Base-by-base conservation (phyloP, 2,113 vertebrate genomes). In the Cyphomyrus discorhynchus region DNA sequence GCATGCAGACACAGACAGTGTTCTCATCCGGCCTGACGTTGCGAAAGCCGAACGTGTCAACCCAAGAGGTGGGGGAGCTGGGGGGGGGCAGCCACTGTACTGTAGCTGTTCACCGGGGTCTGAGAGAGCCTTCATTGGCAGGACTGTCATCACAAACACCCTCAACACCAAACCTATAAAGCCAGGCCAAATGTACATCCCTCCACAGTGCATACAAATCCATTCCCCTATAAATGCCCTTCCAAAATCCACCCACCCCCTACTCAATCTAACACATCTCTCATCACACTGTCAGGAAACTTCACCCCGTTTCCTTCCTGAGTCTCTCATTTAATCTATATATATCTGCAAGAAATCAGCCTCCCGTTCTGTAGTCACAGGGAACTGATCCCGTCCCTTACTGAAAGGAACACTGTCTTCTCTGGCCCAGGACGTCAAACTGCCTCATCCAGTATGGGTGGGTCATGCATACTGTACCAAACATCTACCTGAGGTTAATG, bases 1-100 rank as follows among this genome's bases (percentile, higher is more conserved):
- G 50, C 42, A 91, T 2, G 45, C 58, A 86, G 5, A 52, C 5
- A 74, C 39, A 88, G 2, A 70, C 24, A 27, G 24, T 9, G 56
- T n/a, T 45, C 88, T 31, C 24, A 45, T 50, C 42, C 10, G 97
- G 95, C 96, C 96, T 92, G 90, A 94, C 94, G 15, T 97, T 94
- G 74, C 97, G 95, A 88, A 96, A 93, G 2, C 97, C 97, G 19
- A 94, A 56, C 95, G 95, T 95, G 94, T 58, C 96, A 94, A 87
- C 97, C 97, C 6, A 97, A 94, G 47, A 98, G 93, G 89, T 97
- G 97, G 31, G 97, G 97, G 3, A 98, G 66, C 35, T 98, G 97
- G 91, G 97, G 96, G 5, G 94, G 91, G 5, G 94, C 96, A 1
- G 97, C 97, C 9, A 97, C 97, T 0, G 96, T 97, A 66, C 96